Conservation (phyloP, 1,140 invertebrate species). For the Branchinecta lynchi region DNA sequence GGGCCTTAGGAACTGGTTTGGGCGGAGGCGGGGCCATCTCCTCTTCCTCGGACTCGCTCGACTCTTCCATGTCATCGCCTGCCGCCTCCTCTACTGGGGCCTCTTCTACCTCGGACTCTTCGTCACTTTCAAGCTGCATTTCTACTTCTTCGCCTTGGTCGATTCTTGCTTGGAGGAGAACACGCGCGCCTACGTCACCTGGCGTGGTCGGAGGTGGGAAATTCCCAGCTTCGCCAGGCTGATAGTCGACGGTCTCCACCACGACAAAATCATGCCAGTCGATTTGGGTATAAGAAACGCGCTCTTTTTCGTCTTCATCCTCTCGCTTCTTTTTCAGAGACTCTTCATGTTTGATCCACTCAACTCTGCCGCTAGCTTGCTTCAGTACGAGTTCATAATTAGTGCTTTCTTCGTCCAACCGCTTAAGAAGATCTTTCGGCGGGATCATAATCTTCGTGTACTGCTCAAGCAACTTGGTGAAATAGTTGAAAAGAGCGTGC, state of each 20-base stretch:
- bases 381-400: slow-evolving; percentile 64
- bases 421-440: slow-evolving; percentile 70
- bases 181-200: slow-evolving; percentile 83
- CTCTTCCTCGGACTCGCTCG: slow-evolving; percentile 19
- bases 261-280: slow-evolving; percentile 99
- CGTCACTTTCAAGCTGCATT: slow-evolving; percentile 59
- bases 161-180: slow-evolving; percentile 46
- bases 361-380: slow-evolving; percentile 81
- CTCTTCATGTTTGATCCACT: slow-evolving; percentile 91
- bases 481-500: slow-evolving; percentile 96
- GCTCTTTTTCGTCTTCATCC: slow-evolving; percentile 80
- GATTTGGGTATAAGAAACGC: slow-evolving; percentile 48
- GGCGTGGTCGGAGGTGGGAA: slow-evolving; percentile 94
- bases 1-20: slow-evolving; percentile 32
- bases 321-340: slow-evolving; percentile 79
- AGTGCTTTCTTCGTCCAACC: slow-evolving; percentile 59
- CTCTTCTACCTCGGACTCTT: slow-evolving; percentile 39
- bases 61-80: slow-evolving; percentile 25
- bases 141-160: slow-evolving; percentile 49
- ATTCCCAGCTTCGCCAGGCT: slow-evolving; percentile 84
- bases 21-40: slow-evolving; percentile 25
- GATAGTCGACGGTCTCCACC: slow-evolving; percentile 98
- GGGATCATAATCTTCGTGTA: slow-evolving; percentile 93
- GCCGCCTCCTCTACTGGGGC: slow-evolving; percentile 25
- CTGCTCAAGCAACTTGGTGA: slow-evolving; percentile 93